These are phyloP conservation scores for Agraylea sexmaculata DNA, from an alignment of 1,140 invertebrate genomes.

Conservation along the genomic window DNA sequence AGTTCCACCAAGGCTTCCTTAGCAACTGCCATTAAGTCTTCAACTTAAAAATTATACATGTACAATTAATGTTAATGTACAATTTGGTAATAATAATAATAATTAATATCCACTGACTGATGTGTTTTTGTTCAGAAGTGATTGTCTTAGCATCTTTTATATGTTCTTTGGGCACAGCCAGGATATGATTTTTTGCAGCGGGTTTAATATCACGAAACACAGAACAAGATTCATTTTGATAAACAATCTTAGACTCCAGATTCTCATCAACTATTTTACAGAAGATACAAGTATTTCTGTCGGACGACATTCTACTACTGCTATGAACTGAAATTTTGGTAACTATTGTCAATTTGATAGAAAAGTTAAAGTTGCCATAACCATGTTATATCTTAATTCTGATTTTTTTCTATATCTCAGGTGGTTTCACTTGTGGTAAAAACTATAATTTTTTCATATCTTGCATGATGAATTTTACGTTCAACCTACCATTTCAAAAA, in stretches of 20 bases:
- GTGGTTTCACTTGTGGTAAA: no score
- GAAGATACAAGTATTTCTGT: conserved; percentile 49
- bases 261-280: conserved; percentile 54
- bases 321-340: no score
- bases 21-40: conserved; percentile 47
- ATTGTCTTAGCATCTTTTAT: conserved; percentile 60
- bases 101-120: conserved; percentile 44
- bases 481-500: no score
- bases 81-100: conserved; percentile 7
- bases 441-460: no score
- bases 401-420: no score
- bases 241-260: conserved; percentile 43
- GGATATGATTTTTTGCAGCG: conserved; percentile 65
- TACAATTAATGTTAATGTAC: conserved; percentile 4
- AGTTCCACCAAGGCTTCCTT: conserved; percentile 32
- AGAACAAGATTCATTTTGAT: conserved; percentile 63
- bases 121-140: conserved; percentile 44
- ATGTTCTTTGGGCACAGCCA: conserved; percentile 69
- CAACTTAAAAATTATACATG: conserved; percentile 35
- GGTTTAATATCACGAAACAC: conserved; percentile 79
- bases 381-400: no score
- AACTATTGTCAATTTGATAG: no score
- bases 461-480: no score
- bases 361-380: no score
- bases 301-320: conserved; percentile 10